phyloP scores from a whole-genome alignment of 2,888 invertebrate species.

The Caenorhabditis sp. region DNA sequence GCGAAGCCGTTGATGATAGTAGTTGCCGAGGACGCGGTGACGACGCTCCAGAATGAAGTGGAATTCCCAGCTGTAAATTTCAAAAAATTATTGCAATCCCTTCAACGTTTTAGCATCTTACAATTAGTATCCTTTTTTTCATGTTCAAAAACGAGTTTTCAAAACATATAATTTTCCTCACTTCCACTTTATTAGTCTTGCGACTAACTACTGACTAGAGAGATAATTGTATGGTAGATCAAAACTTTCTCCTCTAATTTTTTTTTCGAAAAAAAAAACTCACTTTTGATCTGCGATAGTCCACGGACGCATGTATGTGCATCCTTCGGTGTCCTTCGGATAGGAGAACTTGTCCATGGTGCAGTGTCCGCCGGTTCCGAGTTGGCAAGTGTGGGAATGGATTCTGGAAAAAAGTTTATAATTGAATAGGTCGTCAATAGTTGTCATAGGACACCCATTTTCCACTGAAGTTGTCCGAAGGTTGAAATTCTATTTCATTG shows the following conservation, averaged over 20 bases:
- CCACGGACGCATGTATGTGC: constrained; percentile 71
- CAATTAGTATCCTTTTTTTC: neutral
- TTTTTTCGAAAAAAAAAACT: constrained; percentile 7
- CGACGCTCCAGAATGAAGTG: constrained; percentile 74
- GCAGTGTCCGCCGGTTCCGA: constrained; percentile 72
- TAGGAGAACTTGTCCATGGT: constrained; percentile 69
- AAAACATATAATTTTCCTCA: no score
- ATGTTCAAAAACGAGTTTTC: neutral
- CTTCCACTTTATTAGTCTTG: no score
- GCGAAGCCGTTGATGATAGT: constrained; percentile 13
- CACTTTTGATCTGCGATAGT: constrained; percentile 51
- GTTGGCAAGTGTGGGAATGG: constrained; percentile 71
- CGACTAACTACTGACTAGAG: neutral
- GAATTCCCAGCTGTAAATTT: constrained; percentile 70
- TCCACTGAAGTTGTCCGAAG: no score
- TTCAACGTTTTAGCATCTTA: no score
- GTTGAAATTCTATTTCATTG: no score
- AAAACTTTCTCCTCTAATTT: neutral
- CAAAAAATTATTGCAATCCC: no score
- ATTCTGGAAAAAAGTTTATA: constrained; percentile 72
- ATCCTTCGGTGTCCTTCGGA: constrained; percentile 64
- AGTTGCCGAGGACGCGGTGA: constrained; percentile 60
- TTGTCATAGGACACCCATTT: neutral
- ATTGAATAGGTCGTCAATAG: neutral
- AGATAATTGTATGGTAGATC: constrained; percentile 13